A percentile compares a stretch with the other conserved stretches of the same genome.
phyloP scores from a whole-genome alignment of 2,113 vertebrate species.

The Bos javanicus region DNA sequence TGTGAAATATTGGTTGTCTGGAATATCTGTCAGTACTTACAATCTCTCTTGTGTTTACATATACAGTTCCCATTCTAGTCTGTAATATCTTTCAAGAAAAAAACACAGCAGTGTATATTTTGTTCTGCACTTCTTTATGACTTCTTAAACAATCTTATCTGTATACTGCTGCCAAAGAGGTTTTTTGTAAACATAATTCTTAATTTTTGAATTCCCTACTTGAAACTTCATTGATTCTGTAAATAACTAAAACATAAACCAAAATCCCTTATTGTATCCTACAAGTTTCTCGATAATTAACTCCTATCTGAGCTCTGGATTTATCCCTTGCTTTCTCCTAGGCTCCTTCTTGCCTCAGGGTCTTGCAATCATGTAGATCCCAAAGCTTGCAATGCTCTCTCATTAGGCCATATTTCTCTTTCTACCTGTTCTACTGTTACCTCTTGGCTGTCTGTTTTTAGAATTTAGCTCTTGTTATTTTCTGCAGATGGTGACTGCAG shows the following conservation, averaged over 20 bases:
- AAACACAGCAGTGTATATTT: not conserved
- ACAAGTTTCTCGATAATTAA: not conserved
- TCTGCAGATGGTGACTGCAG: too few species aligned
- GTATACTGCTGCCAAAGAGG: not conserved
- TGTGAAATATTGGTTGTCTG: not conserved
- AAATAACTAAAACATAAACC: not conserved
- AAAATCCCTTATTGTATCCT: not conserved
- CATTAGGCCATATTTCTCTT: not conserved
- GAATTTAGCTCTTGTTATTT: not conserved
- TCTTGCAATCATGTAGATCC: not conserved
- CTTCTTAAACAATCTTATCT: not conserved
- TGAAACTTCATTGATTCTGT: conserved; percentile 6
- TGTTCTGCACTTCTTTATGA: not conserved
- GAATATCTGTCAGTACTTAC: not conserved
- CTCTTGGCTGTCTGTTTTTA: not conserved
- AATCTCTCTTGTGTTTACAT: not conserved
- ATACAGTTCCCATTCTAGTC: not conserved
- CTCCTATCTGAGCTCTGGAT: not conserved
- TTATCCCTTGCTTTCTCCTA: not conserved
- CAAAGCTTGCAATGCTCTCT: not conserved
- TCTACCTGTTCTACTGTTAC: not conserved
- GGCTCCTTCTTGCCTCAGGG: conserved; percentile 1
- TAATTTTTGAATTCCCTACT: not conserved
- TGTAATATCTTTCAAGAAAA: not conserved
- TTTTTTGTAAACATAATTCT: not conserved